Percentiles rank a stretch among this genome's conserved stretches.
Conservation (phyloP, 2,888 invertebrate genomes). For the Papilio gigon region DNA sequence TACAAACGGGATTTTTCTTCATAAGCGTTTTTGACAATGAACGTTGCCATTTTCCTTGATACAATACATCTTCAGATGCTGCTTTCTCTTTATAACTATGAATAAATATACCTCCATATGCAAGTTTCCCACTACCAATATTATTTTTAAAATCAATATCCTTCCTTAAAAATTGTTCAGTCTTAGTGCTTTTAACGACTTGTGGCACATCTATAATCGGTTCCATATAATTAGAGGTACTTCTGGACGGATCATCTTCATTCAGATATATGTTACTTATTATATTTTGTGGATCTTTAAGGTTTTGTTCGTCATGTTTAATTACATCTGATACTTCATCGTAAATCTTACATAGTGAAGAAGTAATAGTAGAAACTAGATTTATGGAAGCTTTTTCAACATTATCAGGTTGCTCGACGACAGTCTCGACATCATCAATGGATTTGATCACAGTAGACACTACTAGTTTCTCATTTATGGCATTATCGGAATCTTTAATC, state of each 20-base stretch:
- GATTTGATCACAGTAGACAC: slow-evolving; percentile 47
- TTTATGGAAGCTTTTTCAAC: not conserved
- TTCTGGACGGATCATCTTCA: slow-evolving; percentile 43
- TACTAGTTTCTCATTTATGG: slow-evolving; percentile 45
- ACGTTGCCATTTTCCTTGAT: slow-evolving; percentile 72
- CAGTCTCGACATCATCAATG: slow-evolving; percentile 31
- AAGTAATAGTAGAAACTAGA: no score
- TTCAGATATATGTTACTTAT: not conserved
- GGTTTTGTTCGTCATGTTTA: slow-evolving; percentile 53
- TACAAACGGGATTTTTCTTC: slow-evolving; percentile 51
- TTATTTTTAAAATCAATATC: slow-evolving; percentile 44
- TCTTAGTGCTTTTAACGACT: slow-evolving; percentile 48
- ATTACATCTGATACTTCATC: slow-evolving; percentile 51
- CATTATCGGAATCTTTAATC: slow-evolving; percentile 58
- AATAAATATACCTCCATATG: slow-evolving; percentile 68
- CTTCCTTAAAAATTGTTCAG: slow-evolving; percentile 46
- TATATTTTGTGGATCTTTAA: slow-evolving; percentile 49
- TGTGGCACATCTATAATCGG: slow-evolving; percentile 40
- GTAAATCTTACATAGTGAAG: slow-evolving; percentile 50
- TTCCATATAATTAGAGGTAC: slow-evolving; percentile 20
- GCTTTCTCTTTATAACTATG: slow-evolving; percentile 69
- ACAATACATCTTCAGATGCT: slow-evolving; percentile 69
- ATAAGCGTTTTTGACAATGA: slow-evolving; percentile 50
- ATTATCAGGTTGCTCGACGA: not conserved
- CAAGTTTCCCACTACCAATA: slow-evolving; percentile 54